Conservation (phyloP, 2,888 invertebrate genomes). For the Heliconius hortense region DNA sequence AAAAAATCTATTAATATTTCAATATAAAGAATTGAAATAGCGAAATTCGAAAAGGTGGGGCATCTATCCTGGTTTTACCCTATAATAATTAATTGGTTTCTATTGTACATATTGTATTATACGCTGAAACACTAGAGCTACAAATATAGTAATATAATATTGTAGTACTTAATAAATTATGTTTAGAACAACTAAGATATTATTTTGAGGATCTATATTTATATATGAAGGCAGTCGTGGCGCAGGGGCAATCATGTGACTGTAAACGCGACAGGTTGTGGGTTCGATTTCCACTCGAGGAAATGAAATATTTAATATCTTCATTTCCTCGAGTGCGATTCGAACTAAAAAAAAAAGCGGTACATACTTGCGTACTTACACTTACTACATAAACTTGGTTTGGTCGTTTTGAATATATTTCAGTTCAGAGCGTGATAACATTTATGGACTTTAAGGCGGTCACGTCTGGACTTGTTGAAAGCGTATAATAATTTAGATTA, state of each 20-base stretch:
- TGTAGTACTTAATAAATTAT: neutral
- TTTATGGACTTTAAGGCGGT: neutral
- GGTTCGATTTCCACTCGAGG: too few relatives aligned
- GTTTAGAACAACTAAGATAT: neutral
- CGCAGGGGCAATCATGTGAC: too few relatives aligned
- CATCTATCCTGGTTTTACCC: too few relatives aligned
- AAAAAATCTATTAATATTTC: too few relatives aligned
- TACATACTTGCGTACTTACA: neutral
- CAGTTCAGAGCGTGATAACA: conserved; percentile 10
- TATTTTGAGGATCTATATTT: neutral
- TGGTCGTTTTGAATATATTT: conserved; percentile 13
- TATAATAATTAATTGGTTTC: neutral
- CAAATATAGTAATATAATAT: neutral
- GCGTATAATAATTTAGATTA: neutral
- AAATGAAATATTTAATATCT: too few relatives aligned
- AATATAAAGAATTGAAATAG: too few relatives aligned
- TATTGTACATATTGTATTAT: neutral
- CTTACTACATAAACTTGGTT: conserved; percentile 11
- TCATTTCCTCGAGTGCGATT: too few relatives aligned
- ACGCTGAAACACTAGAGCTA: neutral
- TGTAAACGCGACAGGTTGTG: too few relatives aligned
- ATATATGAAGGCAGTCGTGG: too few relatives aligned
- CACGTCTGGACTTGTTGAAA: conserved; percentile 13
- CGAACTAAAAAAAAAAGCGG: too few relatives aligned
- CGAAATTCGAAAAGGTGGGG: too few relatives aligned